Base-by-base conservation (phyloP, 1,140 invertebrate genomes). In the Drusus annulatus region DNA sequence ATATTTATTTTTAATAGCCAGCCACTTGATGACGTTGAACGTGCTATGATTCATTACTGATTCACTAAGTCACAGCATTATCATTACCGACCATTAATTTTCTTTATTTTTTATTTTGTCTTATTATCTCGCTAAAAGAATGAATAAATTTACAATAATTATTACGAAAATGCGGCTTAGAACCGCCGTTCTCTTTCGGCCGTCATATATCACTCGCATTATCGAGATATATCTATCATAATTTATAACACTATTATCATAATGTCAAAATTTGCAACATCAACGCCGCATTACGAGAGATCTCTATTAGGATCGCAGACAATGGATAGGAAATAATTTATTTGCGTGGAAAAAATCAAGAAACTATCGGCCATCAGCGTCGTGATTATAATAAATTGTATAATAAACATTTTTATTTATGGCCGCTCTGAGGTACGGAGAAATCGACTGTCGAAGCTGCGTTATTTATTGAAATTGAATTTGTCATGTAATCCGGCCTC, bases 401-500 rank as follows among this genome's bases (percentile, higher is more conserved):
- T 62, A 50, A 76, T 76, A 76, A 76, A 76, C 23, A 60, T 60
- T 76, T 45, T 76, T 60, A 58, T 45, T 76, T 76, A 76, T 74
- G 52, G 54, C 3, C 16, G 28, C 36, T 63, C 36, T 50, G 65
- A 76, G 31, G 25, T 36, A 58, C 17, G 28, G 74, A 76, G 74
- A 76, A 76, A 76, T 76, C 74, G 74, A 45, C 13, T 76, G 74
- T 76, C 74, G 17, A 62, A 60, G 31, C 13, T 60, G 19, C 31
- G 74, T 76, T 62, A 76, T 76, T 76, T 76, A 76, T 76, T 17
- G 56, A 76, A 19, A 76, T 76, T 60, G 74, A 76, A 36, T 74
- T 58, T 58, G 71, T 56, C 51, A 5, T 74, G 23, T 19, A 68
- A 68, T 65, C 16, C 25, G n/a, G 13, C 6, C 21, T n/a, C 36